A percentile compares a stretch with the other conserved stretches of the same genome.
Conservation (phyloP, 1,140 invertebrate species). For the Temnothorax longispinosus region DNA sequence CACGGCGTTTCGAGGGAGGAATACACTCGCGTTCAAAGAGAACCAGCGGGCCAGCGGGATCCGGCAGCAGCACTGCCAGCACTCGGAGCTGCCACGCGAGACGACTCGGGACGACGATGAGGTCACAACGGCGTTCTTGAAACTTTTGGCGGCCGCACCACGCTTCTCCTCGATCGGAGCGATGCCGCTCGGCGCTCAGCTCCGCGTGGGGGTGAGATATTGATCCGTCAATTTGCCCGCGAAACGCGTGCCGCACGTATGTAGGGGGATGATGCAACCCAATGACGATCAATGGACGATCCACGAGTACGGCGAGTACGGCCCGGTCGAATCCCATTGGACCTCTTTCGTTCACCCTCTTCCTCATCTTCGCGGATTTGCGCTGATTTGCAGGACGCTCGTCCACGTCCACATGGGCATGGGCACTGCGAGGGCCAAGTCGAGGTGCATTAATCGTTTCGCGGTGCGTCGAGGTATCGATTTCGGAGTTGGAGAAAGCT, state of each 20-base stretch:
- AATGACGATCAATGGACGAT: conserved; percentile 37
- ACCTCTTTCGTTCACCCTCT: background rate
- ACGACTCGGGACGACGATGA: conserved; percentile 1
- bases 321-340: background rate
- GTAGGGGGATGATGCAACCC: conserved; percentile 31
- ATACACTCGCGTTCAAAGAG: background rate
- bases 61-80: background rate
- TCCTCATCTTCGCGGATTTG: background rate
- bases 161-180: background rate
- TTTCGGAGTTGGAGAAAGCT: background rate
- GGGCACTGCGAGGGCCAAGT: background rate
- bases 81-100: conserved; percentile 3
- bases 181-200: conserved; percentile 48
- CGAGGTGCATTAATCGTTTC: background rate
- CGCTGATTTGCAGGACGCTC: background rate
- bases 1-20: background rate
- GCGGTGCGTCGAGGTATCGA: background rate
- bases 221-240: conserved; percentile 74
- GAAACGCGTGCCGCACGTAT: conserved; percentile 50
- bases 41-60: background rate
- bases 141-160: conserved; percentile 54
- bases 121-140: conserved; percentile 47
- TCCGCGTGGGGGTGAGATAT: conserved; percentile 77
- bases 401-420: background rate
- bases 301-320: background rate